Evolutionary conservation across 2,888 invertebrate genomes (phyloP), one percentile per base, ranked within the genome.

Genomic region (Ennomos quercinarius): DNA sequence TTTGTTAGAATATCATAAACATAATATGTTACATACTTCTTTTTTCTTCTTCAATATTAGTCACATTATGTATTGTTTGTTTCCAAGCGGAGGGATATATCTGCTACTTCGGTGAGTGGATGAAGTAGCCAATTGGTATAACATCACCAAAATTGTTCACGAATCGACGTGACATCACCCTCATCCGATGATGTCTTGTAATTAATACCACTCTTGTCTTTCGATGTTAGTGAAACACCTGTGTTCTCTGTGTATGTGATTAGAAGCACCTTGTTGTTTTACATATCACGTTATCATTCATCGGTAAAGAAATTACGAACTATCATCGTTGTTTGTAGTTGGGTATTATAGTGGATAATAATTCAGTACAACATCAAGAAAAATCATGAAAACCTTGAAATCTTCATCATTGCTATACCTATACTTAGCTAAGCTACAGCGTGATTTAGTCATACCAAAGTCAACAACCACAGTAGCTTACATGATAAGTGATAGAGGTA

Each of bases 31-130:
- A n/a, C n/a, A n/a, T 27, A 27, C 27, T 27, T 27, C 6, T 44
- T 10, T n/a, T 9, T 43, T 38, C 6, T 38, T 27, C 9, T 42
- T 46, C 12, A 39, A 27, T 40, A 52, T 50, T 39, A 60, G 35
- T 63, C 50, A 69, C 42, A 62, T 69, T 62, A 68, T 72, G 47
- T 73, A 46, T 81, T 77, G 77, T 88, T 77, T 87, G 78, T 88
- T 93, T 93, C 82, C 92, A 92, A 93, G 93, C 93, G 81, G 88
- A 92, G 70, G 90, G 93, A 92, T 93, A 91, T 87, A 87, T 91
- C 87, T 93, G 93, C 84, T 90, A 88, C 82, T 90, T 91, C 74
- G 93, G 93, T 93, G 91, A 93, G 93, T 93, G 80, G 81, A 78
- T 73, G 78, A 75, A 73, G 80, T 84, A 84, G 81, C 75, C 66